Base-by-base conservation (phyloP, 1,140 invertebrate species). In the Diachasmimorpha longicaudata region DNA sequence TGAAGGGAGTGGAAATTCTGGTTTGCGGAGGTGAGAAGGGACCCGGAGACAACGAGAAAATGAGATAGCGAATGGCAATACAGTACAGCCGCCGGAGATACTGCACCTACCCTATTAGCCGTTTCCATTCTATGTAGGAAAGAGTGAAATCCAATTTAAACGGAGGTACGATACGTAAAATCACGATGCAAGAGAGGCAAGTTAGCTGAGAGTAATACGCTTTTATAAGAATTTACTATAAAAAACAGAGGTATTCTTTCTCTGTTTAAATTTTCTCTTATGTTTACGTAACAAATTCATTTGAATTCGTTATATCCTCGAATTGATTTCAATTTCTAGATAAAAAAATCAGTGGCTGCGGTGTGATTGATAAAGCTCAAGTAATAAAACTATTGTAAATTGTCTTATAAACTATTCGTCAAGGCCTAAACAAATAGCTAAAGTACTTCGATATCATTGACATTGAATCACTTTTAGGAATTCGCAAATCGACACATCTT, bases 91-190 rank as follows among this genome's bases (percentile, higher is more conserved):
- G 31, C 77, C 69, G 31, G 42, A 52, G 48, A 52, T 52, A 52
- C 48, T 16, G 16, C 48, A n/a, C n/a, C 48, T n/a, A 52, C 48
- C 9, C 48, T 52, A 52, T 52, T 52, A 52, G 48, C 48, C 16
- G 19, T 52, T 14, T 52, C 13, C 48, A 52, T 52, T 52, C 48
- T 52, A 52, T n/a, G 11, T 42, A 16, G 11, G 13, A 52, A 81
- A 79, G 82, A 83, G 70, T 80, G 78, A 74, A 83, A 84, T 83
- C 80, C 81, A 83, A 83, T 83, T 84, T 84, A 77, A 83, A 75
- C 82, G 67, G 11, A 78, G 67, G 77, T 80, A 80, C 78, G 79
- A 81, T 82, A 80, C 77, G 77, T 44, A 72, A 78, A 78, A 79
- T 82, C 78, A 63, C 75, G 80, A 81, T 44, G 23, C 21, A 6